Conservation (phyloP, 2,888 invertebrate genomes). For the Cryptocephalus primarius region DNA sequence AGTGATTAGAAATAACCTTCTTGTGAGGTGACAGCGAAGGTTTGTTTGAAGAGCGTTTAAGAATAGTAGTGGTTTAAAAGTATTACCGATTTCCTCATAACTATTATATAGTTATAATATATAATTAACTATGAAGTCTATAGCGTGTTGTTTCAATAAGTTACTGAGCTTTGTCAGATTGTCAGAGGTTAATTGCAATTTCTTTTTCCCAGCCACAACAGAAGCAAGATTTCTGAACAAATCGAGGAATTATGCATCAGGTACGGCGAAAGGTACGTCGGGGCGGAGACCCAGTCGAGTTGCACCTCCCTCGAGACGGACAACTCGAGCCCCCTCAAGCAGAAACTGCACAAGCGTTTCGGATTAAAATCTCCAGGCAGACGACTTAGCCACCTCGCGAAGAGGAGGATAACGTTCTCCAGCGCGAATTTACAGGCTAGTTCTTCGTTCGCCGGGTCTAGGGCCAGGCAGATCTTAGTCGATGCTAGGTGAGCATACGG, state of each 20-base stretch:
- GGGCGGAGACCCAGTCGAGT: constrained; percentile 62
- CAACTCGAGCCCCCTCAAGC: constrained; percentile 49
- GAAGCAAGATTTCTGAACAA: constrained; percentile 57
- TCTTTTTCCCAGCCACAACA: constrained; percentile 51
- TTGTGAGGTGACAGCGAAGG: no score
- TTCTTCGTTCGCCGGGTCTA: constrained; percentile 32
- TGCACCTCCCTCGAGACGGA: constrained; percentile 47
- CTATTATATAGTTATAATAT: no score
- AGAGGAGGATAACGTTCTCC: constrained; percentile 64
- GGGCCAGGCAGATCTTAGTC: constrained; percentile 48
- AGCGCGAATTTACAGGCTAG: constrained; percentile 50
- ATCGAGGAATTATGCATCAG: constrained; percentile 55
- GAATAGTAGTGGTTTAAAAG: no score
- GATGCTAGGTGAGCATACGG: constrained; percentile 47
- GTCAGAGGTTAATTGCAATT: no score
- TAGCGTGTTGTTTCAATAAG: no score
- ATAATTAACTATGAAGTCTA: no score
- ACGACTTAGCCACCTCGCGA: constrained; percentile 65
- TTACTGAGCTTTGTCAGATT: no score
- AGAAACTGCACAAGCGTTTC: constrained; percentile 43
- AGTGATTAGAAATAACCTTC: no score
- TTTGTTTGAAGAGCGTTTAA: no score
- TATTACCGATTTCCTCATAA: no score
- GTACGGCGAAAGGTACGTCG: constrained; percentile 60
- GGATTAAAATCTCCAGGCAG: constrained; percentile 59